Base-by-base conservation (phyloP, 2,888 invertebrate genomes). In the Thymelicus acteon region DNA sequence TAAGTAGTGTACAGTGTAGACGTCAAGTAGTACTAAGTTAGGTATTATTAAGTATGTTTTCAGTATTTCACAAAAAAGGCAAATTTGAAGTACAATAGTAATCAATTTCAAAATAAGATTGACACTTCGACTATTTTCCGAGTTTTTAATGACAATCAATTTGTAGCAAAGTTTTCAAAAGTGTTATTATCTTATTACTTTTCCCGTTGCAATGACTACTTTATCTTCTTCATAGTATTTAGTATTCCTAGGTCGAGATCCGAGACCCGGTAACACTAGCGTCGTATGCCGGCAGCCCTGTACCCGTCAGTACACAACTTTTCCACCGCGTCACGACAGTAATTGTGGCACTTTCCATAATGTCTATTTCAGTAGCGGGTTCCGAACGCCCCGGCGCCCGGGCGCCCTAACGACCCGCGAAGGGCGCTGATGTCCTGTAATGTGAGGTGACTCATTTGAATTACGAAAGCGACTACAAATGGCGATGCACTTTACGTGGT, bases 301-400 rank as follows among this genome's bases (percentile, higher is more conserved):
- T n/a, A 37, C 19, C 54, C 52, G 47, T 63, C 68, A 48, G 44
- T 7, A 13, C 37, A 13, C 62, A 69, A 69, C 69, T 63, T 69
- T 69, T 58, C 62, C 72, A 68, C 73, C 88, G 82, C 88, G 89
- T 89, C 89, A 88, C 86, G 81, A 80, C 85, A 80, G 89, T 91
- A 90, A 92, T 92, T 91, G 92, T 86, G 85, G 80, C 91, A 92
- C 92, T 93, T 91, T 90, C 86, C 91, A 91, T 93, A 93, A 93
- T 92, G 93, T 92, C 88, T 92, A 91, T 92, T 92, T 92, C 89
- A 92, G 91, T 92, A 84, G 80, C 83, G 87, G 79, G 88, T 90
- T 88, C 88, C 88, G 85, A 80, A 84, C 82, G 44, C 10, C 19
- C 1, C 19, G 19, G 19, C 19, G 19, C 19, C 19, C 48, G n/a